phyloP scores from a whole-genome alignment of 2,797 vertebrate genomes.

The Diplodus puntazzo region DNA sequence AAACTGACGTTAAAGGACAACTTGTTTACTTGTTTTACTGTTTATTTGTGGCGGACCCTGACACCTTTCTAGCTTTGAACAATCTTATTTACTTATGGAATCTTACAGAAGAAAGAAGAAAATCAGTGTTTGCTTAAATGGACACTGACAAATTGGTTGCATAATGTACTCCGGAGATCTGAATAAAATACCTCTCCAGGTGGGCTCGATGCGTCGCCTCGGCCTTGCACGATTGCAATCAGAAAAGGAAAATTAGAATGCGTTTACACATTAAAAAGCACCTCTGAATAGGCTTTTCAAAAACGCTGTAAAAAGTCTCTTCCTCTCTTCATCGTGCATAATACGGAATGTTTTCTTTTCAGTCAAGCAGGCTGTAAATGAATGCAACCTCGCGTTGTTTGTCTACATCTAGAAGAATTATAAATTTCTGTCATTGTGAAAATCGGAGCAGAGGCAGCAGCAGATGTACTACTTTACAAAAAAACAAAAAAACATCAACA shows the following conservation, averaged over 20 bases:
- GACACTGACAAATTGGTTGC: too few relatives aligned
- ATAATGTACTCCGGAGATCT: background rate
- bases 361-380: slow-evolving; percentile 18
- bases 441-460: slow-evolving; percentile 29
- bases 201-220: slow-evolving; percentile 19
- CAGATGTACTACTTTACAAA: slow-evolving; percentile 1
- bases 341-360: slow-evolving; percentile 9
- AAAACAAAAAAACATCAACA: background rate
- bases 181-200: slow-evolving; percentile 21
- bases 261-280: slow-evolving; percentile 5
- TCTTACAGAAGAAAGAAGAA: too few relatives aligned
- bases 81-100: too few relatives aligned
- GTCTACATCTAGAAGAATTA: background rate
- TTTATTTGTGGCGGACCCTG: too few relatives aligned
- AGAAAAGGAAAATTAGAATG: slow-evolving; percentile 21
- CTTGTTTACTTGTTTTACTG: too few relatives aligned
- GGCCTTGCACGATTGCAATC: slow-evolving; percentile 31
- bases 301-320: background rate
- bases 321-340: background rate
- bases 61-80: too few relatives aligned
- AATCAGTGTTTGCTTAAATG: too few relatives aligned
- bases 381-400: background rate
- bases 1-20: too few relatives aligned
- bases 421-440: slow-evolving; percentile 6
- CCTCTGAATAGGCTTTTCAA: slow-evolving; percentile 2